A percentile compares a stretch with the other conserved stretches of the same genome.
phyloP scores from a whole-genome alignment of 2,797 vertebrate species.

The Selene dorsalis region DNA sequence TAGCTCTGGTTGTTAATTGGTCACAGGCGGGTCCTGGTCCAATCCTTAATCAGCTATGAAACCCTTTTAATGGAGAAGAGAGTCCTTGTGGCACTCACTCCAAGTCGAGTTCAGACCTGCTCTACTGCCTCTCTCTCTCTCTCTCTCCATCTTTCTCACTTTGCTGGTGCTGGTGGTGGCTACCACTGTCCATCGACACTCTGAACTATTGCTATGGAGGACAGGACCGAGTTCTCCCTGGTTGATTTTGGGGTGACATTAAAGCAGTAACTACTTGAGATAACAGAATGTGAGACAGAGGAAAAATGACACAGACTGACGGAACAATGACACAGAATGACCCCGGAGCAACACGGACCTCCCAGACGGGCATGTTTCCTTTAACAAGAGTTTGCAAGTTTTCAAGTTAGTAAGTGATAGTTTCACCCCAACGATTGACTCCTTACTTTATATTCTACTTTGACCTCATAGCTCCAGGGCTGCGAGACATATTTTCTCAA shows the following conservation, averaged over 20 bases:
- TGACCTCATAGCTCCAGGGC: slow-evolving; percentile 9
- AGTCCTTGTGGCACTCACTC: slow-evolving; percentile 15
- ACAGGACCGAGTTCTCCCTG: fast-evolving
- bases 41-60: slow-evolving; percentile 34
- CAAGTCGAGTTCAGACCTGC: slow-evolving; percentile 3
- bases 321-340: not conserved
- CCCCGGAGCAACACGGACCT: not conserved
- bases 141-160: too few relatives aligned
- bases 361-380: slow-evolving; percentile 6
- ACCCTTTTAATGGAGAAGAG: slow-evolving; percentile 26
- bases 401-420: slow-evolving; percentile 34
- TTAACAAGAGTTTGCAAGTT: slow-evolving; percentile 4
- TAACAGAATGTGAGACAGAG: not conserved
- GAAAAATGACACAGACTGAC: not conserved
- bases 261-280: not conserved
- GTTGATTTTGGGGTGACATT: slow-evolving; percentile 15
- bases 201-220: not conserved
- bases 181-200: not conserved
- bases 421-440: slow-evolving; percentile 47
- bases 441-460: slow-evolving; percentile 31
- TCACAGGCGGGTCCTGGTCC: slow-evolving; percentile 38
- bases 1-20: slow-evolving; percentile 46
- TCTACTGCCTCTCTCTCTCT: not conserved
- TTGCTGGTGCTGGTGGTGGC: not conserved
- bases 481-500: slow-evolving; percentile 32